Conservation (phyloP, 2,888 invertebrate genomes). For the Drosophila niveifrons region DNA sequence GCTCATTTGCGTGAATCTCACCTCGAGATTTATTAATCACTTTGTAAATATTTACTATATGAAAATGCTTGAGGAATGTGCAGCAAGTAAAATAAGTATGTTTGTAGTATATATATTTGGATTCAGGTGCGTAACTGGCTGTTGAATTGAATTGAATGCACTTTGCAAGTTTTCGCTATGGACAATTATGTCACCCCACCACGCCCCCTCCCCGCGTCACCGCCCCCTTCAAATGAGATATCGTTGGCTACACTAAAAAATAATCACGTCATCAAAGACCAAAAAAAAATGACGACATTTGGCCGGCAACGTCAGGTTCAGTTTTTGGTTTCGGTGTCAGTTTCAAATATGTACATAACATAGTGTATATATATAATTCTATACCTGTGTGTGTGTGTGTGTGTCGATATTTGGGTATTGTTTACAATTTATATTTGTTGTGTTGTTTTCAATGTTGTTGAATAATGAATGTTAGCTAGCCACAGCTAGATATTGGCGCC, state of each 20-base stretch:
- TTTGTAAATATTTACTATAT: conserved; percentile 1
- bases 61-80: neutral
- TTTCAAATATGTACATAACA: conserved; percentile 25
- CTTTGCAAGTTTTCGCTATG: conserved; percentile 20
- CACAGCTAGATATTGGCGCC: conserved; percentile 42
- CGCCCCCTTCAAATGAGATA: neutral
- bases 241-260: conserved; percentile 29
- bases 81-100: neutral
- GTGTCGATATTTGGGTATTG: conserved; percentile 45
- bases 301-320: conserved; percentile 46
- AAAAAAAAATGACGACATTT: conserved; percentile 61
- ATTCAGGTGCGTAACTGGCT: neutral
- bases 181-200: conserved; percentile 43
- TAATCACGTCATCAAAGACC: conserved; percentile 54
- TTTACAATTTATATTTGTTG: conserved; percentile 45
- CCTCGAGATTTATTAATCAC: conserved; percentile 1
- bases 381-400: neutral
- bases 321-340: conserved; percentile 9
- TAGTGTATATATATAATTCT: conserved; percentile 12
- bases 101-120: neutral
- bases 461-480: conserved; percentile 27
- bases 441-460: conserved; percentile 41
- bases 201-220: neutral
- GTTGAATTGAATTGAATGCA: conserved; percentile 7
- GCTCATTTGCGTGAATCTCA: neutral